phyloP scores from a whole-genome alignment of 2,888 invertebrate genomes.

The Baronia brevicornis region DNA sequence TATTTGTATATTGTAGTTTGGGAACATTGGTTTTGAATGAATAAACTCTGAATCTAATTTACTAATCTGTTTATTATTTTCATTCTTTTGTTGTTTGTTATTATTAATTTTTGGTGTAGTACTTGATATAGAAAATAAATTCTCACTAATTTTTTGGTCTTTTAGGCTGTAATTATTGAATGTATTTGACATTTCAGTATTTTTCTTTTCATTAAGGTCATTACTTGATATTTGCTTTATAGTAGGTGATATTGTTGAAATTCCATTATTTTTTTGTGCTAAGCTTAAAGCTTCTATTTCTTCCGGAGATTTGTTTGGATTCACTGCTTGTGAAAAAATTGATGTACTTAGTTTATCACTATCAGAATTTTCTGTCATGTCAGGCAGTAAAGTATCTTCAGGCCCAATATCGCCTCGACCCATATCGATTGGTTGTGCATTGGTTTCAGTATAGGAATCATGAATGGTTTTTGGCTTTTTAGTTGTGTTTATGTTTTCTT shows the following conservation, averaged over 20 bases:
- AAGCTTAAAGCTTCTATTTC: slow-evolving; percentile 32
- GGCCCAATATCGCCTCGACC: slow-evolving; percentile 41
- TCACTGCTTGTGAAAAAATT: slow-evolving; percentile 10
- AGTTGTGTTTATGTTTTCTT: background rate
- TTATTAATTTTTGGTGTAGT: background rate
- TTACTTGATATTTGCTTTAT: background rate
- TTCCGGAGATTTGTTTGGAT: slow-evolving; percentile 24
- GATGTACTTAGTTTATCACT: slow-evolving; percentile 11
- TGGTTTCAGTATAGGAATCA: slow-evolving; percentile 8
- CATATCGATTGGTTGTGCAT: slow-evolving; percentile 21
- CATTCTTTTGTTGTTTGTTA: slow-evolving; percentile 6
- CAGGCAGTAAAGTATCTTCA: slow-evolving; percentile 23
- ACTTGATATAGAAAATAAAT: background rate
- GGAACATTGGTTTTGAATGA: background rate
- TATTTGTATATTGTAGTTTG: background rate
- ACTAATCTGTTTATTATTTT: background rate
- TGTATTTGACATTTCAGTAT: background rate
- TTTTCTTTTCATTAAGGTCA: background rate
- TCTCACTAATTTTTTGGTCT: slow-evolving; percentile 4
- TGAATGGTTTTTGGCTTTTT: slow-evolving; percentile 3
- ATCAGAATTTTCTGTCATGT: slow-evolving; percentile 13
- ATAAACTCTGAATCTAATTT: background rate
- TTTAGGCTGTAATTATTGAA: slow-evolving; percentile 2
- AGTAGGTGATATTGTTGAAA: background rate
- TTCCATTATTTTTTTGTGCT: slow-evolving; percentile 17